These are phyloP conservation scores for Sorex maritimensis DNA, from an alignment of 2,797 vertebrate genomes.

Conservation along the genomic window DNA sequence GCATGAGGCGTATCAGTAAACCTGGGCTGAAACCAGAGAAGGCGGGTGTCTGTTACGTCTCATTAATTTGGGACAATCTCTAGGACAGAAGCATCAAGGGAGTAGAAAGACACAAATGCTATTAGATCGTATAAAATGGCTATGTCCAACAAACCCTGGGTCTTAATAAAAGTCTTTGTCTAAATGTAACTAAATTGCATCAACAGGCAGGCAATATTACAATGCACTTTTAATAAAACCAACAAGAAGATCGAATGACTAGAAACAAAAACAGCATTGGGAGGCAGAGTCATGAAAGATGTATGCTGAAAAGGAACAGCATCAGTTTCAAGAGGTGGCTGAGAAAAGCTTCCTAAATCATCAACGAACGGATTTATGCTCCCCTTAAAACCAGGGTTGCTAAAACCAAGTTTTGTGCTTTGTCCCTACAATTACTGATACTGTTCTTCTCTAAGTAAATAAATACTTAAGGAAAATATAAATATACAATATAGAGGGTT, in stretches of 20 bases:
- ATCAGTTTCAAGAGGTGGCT: slow-evolving; percentile 80
- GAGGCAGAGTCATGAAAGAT: slow-evolving; percentile 89
- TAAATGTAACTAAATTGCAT: slow-evolving; percentile 84
- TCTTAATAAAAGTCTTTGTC: slow-evolving; percentile 85
- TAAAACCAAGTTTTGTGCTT: not conserved
- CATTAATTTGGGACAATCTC: slow-evolving; percentile 84
- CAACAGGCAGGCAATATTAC: slow-evolving; percentile 83
- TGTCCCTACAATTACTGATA: not conserved
- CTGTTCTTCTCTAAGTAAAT: not conserved
- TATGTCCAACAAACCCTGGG: slow-evolving; percentile 83
- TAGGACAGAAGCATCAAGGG: slow-evolving; percentile 65
- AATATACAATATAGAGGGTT: no score
- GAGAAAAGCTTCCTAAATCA: slow-evolving; percentile 61
- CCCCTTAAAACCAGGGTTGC: not conserved
- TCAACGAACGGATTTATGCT: not conserved
- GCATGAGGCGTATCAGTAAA: slow-evolving; percentile 76
- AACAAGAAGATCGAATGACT: slow-evolving; percentile 89
- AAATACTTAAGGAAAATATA: not conserved
- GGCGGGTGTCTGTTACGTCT: slow-evolving; percentile 87
- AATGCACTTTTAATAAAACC: slow-evolving; percentile 82
- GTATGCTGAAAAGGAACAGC: slow-evolving; percentile 86
- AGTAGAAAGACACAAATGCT: slow-evolving; percentile 84
- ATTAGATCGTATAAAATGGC: slow-evolving; percentile 82
- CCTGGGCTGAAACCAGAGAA: slow-evolving; percentile 87
- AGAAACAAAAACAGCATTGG: slow-evolving; percentile 89